Evolutionary conservation across 2,113 vertebrate species (phyloP).

Genomic region (Chiloscyllium plagiosum): DNA sequence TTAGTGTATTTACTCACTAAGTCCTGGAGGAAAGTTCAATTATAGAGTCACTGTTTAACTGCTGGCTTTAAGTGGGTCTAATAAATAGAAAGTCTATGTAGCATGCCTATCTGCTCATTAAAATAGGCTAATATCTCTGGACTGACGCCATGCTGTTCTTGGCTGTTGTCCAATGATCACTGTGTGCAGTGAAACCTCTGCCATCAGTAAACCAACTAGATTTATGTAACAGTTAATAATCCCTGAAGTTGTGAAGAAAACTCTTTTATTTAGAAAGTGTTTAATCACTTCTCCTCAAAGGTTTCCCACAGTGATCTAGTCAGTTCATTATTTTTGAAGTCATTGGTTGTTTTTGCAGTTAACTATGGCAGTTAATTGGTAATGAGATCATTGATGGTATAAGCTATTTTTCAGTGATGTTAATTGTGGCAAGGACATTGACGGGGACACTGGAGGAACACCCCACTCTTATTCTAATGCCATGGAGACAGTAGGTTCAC

Average conservation of each 20-base stretch:
- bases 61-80: background rate
- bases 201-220: constrained; percentile 25
- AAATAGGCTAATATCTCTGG: background rate
- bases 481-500: background rate
- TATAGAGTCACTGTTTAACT: too few relatives aligned
- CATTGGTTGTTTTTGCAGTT: background rate
- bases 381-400: background rate
- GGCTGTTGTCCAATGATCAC: background rate
- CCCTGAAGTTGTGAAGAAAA: background rate
- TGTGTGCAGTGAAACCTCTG: constrained; percentile 9
- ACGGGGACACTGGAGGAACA: too few relatives aligned
- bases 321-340: background rate
- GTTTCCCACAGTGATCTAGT: background rate
- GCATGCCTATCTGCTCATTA: background rate
- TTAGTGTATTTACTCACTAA: background rate
- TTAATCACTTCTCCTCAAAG: background rate
- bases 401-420: background rate
- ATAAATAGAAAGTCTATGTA: background rate
- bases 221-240: constrained; percentile 19
- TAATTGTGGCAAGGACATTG: background rate
- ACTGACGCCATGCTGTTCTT: background rate
- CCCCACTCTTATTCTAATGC: background rate
- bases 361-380: background rate
- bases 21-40: background rate
- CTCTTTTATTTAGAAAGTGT: background rate